phyloP scores from a whole-genome alignment of 2,888 invertebrate genomes.

The Lasioglossum oenotherae region DNA sequence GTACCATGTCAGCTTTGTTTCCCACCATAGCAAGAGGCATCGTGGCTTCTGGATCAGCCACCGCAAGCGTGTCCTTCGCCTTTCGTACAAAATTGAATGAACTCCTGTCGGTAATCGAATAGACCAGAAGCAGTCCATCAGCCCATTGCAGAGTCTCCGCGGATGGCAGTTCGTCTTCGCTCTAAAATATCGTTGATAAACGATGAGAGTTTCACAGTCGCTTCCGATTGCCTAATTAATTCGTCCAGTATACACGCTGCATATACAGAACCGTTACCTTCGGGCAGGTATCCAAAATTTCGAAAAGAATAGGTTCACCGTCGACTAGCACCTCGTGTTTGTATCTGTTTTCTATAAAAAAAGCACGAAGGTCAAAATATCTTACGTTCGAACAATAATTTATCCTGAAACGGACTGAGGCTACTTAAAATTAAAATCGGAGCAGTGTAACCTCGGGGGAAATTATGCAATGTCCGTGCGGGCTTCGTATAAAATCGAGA shows the following conservation, averaged over 20 bases:
- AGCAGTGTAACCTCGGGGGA: background rate
- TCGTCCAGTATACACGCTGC: slow-evolving; percentile 10
- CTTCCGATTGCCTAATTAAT: background rate
- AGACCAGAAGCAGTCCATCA: slow-evolving; percentile 94
- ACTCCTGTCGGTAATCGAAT: slow-evolving; percentile 94
- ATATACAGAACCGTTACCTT: slow-evolving; percentile 86
- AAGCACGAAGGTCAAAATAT: slow-evolving; percentile 8
- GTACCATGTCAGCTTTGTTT: slow-evolving; percentile 96
- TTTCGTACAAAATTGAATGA: slow-evolving; percentile 93
- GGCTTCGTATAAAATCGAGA: slow-evolving; percentile 14
- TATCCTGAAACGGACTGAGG: background rate
- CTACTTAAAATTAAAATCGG: background rate
- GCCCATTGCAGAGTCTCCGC: slow-evolving; percentile 94
- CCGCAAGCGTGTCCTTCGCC: slow-evolving; percentile 87
- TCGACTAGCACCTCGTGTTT: slow-evolving; percentile 95
- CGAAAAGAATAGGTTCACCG: slow-evolving; percentile 94
- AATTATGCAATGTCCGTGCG: slow-evolving; percentile 27
- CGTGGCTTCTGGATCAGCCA: slow-evolving; percentile 88
- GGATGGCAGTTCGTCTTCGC: slow-evolving; percentile 89
- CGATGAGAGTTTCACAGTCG: background rate
- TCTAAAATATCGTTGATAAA: slow-evolving; percentile 84
- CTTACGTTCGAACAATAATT: slow-evolving; percentile 12
- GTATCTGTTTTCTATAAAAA: slow-evolving; percentile 92
- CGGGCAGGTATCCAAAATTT: slow-evolving; percentile 95
- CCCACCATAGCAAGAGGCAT: slow-evolving; percentile 94